These are phyloP conservation scores for Atethmia centrago DNA, from an alignment of 2,888 invertebrate genomes.

Conservation along the genomic window DNA sequence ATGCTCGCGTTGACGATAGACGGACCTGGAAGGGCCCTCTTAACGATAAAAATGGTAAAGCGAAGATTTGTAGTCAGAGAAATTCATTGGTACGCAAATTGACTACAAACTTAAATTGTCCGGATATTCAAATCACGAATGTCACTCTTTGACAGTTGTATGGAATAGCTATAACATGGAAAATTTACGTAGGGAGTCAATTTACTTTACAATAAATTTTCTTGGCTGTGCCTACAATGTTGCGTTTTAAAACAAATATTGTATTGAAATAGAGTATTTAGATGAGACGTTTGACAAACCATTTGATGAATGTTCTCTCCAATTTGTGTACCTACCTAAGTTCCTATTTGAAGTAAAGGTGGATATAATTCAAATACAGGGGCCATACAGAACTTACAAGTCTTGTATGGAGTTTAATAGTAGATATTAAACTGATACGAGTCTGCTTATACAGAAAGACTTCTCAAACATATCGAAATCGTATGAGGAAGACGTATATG, in stretches of 20 bases:
- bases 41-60: not conserved
- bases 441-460: slow-evolving; percentile 4
- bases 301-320: slow-evolving; percentile 2
- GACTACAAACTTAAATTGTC: not conserved
- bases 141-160: not conserved
- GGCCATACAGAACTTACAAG: not conserved
- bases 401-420: not conserved
- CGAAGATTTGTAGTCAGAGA: not conserved
- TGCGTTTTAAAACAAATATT: not conserved
- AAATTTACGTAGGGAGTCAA: too few species aligned
- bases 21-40: too few species aligned
- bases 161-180: not conserved
- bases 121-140: not conserved
- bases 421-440: slow-evolving; percentile 9
- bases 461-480: not conserved
- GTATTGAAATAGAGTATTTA: not conserved
- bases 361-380: not conserved
- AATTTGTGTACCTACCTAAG: not conserved
- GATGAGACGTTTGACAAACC: not conserved
- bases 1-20: too few species aligned
- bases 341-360: slow-evolving; percentile 13
- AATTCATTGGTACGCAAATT: not conserved
- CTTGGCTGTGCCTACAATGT: too few species aligned
- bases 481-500: not conserved
- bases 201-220: not conserved